A percentile compares a stretch with the other conserved stretches of the same genome.
phyloP scores from a whole-genome alignment of 2,888 invertebrate species.

The Proisotoma minuta region DNA sequence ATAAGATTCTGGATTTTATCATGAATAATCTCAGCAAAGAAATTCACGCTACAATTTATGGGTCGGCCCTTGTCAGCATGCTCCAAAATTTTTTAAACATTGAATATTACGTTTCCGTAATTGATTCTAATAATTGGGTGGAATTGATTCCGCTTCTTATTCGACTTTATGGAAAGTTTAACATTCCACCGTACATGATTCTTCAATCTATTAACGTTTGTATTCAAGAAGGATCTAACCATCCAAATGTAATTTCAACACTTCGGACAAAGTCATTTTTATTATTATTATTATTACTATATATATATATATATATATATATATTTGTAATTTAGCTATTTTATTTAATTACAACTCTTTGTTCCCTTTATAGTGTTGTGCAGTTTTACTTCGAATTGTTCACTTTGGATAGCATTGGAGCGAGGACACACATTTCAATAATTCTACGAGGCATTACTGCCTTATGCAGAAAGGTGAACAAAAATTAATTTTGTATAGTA shows the following conservation, averaged over 20 bases:
- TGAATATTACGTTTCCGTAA: slow-evolving; percentile 21
- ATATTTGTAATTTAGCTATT: slow-evolving; percentile 3
- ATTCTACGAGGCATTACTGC: slow-evolving; percentile 27
- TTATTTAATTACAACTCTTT: no score
- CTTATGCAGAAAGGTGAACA: slow-evolving; percentile 27
- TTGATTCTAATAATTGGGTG: slow-evolving; percentile 25
- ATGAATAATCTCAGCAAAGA: slow-evolving; percentile 17
- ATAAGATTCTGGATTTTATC: slow-evolving; percentile 21
- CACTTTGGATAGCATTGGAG: background rate
- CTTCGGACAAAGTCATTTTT: slow-evolving; percentile 33
- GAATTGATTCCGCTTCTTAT: slow-evolving; percentile 27
- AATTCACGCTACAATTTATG: slow-evolving; percentile 20
- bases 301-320: background rate
- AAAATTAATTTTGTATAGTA: background rate
- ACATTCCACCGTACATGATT: slow-evolving; percentile 13
- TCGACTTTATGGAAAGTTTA: slow-evolving; percentile 15
- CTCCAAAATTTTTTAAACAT: slow-evolving; percentile 25
- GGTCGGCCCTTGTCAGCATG: slow-evolving; percentile 20
- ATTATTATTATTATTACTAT: background rate
- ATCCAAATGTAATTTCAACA: slow-evolving; percentile 22
- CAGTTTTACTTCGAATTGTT: slow-evolving; percentile 25
- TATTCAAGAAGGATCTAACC: slow-evolving; percentile 34
- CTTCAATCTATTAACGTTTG: slow-evolving; percentile 25
- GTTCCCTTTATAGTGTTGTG: slow-evolving; percentile 31
- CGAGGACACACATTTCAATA: slow-evolving; percentile 8